Evolutionary conservation across 2,888 invertebrate species (phyloP).

Genomic region (Azorinus chamasolen): DNA sequence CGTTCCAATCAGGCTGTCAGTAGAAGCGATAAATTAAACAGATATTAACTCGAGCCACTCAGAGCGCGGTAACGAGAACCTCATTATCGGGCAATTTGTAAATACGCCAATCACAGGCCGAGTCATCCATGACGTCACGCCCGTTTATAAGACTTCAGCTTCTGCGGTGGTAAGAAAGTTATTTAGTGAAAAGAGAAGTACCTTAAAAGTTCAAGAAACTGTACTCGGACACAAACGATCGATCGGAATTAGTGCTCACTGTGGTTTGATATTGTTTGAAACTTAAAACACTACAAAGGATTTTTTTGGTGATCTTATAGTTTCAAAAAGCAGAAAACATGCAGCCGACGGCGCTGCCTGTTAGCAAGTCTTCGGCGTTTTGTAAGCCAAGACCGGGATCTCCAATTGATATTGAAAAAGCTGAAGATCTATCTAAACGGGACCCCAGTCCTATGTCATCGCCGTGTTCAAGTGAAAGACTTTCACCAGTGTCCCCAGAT

Average conservation of each 20-base stretch:
- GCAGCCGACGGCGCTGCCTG: conserved; percentile 56
- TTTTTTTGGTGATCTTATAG: too few species aligned
- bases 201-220: conserved; percentile 16
- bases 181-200: neutral
- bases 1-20: conserved; percentile 55
- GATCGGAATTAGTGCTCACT: too few species aligned
- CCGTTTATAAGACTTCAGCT: conserved; percentile 53
- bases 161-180: neutral
- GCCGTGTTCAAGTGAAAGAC: conserved; percentile 48
- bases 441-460: conserved; percentile 38
- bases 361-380: conserved; percentile 61
- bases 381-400: conserved; percentile 51
- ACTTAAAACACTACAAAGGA: too few species aligned
- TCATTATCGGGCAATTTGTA: conserved; percentile 73
- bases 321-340: conserved; percentile 17
- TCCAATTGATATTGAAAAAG: conserved; percentile 56
- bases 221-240: conserved; percentile 6
- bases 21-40: conserved; percentile 63
- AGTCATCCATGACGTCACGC: conserved; percentile 64
- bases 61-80: conserved; percentile 60
- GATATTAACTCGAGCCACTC: conserved; percentile 63
- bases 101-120: conserved; percentile 57
- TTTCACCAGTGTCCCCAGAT: conserved; percentile 48
- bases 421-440: conserved; percentile 54
- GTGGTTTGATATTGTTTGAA: too few species aligned